Conservation (phyloP, 1,140 invertebrate genomes). For the Hycleus phaleratus region DNA sequence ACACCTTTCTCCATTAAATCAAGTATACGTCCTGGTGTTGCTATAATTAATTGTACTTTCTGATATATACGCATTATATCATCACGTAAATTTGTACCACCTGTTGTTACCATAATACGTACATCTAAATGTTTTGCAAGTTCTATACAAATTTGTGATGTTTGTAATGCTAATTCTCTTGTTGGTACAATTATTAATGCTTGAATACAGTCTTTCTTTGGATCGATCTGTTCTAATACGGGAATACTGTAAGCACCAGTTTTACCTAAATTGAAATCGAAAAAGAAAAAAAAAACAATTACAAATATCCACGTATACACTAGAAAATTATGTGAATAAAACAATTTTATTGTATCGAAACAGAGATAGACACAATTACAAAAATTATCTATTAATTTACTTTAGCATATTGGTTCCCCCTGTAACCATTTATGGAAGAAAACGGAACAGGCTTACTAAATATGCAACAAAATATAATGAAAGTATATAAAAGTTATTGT, state of each 20-base stretch:
- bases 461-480: background rate
- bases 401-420: too few relatives aligned
- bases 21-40: conserved; percentile 97
- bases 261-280: conserved; percentile 57
- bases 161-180: conserved; percentile 96
- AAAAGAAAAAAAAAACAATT: background rate
- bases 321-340: background rate
- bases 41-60: conserved; percentile 98
- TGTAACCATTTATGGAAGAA: background rate
- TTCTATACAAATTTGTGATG: conserved; percentile 99
- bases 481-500: background rate
- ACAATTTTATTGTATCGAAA: background rate
- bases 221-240: conserved; percentile 90
- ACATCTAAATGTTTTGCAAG: conserved; percentile 92
- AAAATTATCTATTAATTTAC: too few relatives aligned
- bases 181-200: conserved; percentile 98
- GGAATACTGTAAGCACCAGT: conserved; percentile 99
- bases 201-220: conserved; percentile 85
- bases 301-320: conserved; percentile 14
- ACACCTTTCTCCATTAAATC: conserved; percentile 98
- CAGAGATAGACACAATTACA: too few relatives aligned
- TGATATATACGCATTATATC: conserved; percentile 99
- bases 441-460: background rate
- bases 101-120: conserved; percentile 97
- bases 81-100: conserved; percentile 95